phyloP scores from a whole-genome alignment of 1,140 invertebrate species.

The Aporrectodea caliginosa region DNA sequence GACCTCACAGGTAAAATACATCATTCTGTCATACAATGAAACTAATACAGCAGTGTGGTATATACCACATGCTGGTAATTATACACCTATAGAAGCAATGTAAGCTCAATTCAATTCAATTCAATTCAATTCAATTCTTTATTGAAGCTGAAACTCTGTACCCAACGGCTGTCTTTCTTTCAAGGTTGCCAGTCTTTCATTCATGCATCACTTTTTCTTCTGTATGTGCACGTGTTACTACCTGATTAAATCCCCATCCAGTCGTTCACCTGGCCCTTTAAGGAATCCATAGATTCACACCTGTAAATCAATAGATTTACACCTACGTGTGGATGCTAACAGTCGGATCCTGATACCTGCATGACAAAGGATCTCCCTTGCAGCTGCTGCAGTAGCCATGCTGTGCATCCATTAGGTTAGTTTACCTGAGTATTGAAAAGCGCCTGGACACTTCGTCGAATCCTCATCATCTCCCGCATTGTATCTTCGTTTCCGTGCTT shows the following conservation, averaged over 20 bases:
- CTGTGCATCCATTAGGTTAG: background rate
- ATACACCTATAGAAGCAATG: no score
- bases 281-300: background rate
- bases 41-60: no score
- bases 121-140: no score
- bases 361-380: background rate
- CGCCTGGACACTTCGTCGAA: conserved; percentile 94
- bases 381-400: background rate
- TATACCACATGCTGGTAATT: no score
- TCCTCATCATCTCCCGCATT: conserved; percentile 96
- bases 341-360: background rate
- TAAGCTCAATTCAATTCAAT: no score
- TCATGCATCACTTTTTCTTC: no score
- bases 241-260: background rate
- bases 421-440: conserved; percentile 72
- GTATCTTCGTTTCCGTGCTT: conserved; percentile 99
- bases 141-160: no score
- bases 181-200: no score
- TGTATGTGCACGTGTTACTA: background rate
- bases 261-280: background rate
- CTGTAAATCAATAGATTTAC: background rate
- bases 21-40: no score
- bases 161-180: no score
- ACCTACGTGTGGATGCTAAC: background rate
- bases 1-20: no score